Evolutionary conservation across 2,888 invertebrate species (phyloP).

Genomic region (Bellardia pandia): DNA sequence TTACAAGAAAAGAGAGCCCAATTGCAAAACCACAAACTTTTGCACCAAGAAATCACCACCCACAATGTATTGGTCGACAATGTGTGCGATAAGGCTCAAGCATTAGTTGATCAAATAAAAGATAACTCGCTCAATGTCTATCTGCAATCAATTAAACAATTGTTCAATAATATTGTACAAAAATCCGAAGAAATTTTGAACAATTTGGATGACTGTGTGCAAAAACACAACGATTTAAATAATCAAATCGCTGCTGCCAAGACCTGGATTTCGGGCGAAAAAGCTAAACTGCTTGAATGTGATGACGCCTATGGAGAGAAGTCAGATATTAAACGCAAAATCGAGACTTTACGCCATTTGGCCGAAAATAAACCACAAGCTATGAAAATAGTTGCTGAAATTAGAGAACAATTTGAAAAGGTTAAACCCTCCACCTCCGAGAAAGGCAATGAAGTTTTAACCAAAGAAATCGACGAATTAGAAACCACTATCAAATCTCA

Average conservation of each 20-base stretch:
- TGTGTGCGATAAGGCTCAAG: slow-evolving; percentile 96
- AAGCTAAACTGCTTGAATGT: slow-evolving; percentile 91
- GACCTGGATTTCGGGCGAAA: slow-evolving; percentile 92
- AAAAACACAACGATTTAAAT: slow-evolving; percentile 92
- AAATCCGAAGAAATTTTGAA: slow-evolving; percentile 94
- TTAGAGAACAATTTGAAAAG: slow-evolving; percentile 87
- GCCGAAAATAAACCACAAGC: slow-evolving; percentile 89
- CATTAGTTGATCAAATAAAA: slow-evolving; percentile 94
- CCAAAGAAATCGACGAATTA: slow-evolving; percentile 89
- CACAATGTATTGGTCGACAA: slow-evolving; percentile 95
- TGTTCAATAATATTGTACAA: slow-evolving; percentile 93
- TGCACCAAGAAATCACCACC: slow-evolving; percentile 97
- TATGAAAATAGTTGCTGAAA: slow-evolving; percentile 87
- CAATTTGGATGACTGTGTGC: slow-evolving; percentile 93
- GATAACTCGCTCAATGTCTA: slow-evolving; percentile 94
- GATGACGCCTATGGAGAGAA: slow-evolving; percentile 94
- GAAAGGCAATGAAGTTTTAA: slow-evolving; percentile 90
- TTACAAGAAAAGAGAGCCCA: slow-evolving; percentile 96
- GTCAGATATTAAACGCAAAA: slow-evolving; percentile 90
- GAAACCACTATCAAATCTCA: slow-evolving; percentile 88
- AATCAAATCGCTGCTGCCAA: slow-evolving; percentile 90
- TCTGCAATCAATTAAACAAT: slow-evolving; percentile 93
- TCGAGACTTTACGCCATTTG: slow-evolving; percentile 87
- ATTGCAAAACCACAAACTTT: slow-evolving; percentile 95
- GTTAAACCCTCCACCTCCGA: slow-evolving; percentile 92